A percentile compares a stretch with the other conserved stretches of the same genome.
These are phyloP conservation scores for Anguilla anguilla DNA, from an alignment of 2,797 vertebrate genomes.

Conservation along the genomic window DNA sequence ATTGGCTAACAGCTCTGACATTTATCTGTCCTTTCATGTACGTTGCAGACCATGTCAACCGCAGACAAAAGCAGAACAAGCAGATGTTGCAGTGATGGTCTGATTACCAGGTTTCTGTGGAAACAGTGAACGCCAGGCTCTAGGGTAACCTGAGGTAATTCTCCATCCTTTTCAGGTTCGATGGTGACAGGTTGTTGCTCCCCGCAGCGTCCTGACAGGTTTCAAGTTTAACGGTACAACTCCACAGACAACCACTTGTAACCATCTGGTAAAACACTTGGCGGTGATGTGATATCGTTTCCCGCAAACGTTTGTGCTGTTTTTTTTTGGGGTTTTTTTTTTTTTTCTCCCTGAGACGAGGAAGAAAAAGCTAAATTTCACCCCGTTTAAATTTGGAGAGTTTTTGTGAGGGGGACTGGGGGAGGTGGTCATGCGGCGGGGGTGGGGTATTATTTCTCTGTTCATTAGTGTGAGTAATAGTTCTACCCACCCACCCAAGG, in stretches of 20 bases:
- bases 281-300: neutral
- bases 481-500: neutral
- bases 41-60: neutral
- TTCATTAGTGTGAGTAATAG: neutral
- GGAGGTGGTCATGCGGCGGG: neutral
- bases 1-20: neutral
- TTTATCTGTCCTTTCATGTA: neutral
- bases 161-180: neutral
- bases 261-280: conserved; percentile 7
- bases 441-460: neutral
- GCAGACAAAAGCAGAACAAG: neutral
- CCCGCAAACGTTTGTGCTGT: neutral
- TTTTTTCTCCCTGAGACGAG: neutral
- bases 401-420: no score
- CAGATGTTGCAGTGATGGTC: neutral
- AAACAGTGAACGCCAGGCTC: neutral
- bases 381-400: neutral
- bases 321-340: neutral
- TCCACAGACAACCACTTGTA: neutral
- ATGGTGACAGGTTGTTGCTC: neutral
- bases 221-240: neutral
- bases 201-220: neutral
- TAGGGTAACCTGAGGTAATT: neutral
- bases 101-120: neutral
- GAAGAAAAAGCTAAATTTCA: neutral